These are phyloP conservation scores for Diadumene lineata DNA, from an alignment of 92 coral and sea anemone species.

Conservation along the genomic window DNA sequence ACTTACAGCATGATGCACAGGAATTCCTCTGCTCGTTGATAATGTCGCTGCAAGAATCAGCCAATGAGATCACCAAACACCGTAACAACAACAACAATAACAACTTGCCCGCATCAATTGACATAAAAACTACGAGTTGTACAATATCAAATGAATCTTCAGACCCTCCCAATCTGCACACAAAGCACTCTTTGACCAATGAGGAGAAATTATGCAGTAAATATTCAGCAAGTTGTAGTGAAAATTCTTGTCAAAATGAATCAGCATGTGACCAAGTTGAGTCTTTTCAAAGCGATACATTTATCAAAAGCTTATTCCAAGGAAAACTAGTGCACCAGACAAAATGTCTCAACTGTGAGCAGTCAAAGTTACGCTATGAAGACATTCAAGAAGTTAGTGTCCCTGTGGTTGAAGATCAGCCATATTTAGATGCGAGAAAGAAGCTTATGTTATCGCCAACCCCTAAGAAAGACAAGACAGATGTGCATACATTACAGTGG, in stretches of 20 bases:
- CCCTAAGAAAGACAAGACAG: constrained; percentile 58
- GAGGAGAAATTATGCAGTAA: background rate
- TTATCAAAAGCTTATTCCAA: constrained; percentile 68
- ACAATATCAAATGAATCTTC: constrained; percentile 22
- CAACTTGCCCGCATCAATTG: too few species aligned
- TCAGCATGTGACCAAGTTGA: too few species aligned
- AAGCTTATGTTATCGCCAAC: constrained; percentile 67
- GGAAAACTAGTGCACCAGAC: constrained; percentile 86
- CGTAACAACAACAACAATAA: constrained; percentile 15
- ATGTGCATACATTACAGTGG: constrained; percentile 67
- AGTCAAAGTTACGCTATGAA: constrained; percentile 80
- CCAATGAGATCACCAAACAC: constrained; percentile 44
- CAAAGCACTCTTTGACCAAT: background rate
- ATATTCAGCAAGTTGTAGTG: background rate
- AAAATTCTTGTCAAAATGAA: background rate
- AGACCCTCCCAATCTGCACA: constrained; percentile 4
- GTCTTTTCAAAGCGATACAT: constrained; percentile 1
- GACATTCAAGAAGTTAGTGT: constrained; percentile 93
- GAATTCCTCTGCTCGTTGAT: constrained; percentile 87
- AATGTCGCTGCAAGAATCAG: constrained; percentile 69
- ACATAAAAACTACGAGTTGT: too few species aligned
- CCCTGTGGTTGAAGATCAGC: constrained; percentile 78
- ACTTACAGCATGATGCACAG: constrained; percentile 96
- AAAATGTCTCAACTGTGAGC: constrained; percentile 91
- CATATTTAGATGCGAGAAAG: constrained; percentile 45